phyloP scores from a whole-genome alignment of 2,113 vertebrate species.

The Paramormyrops kingsleyae region DNA sequence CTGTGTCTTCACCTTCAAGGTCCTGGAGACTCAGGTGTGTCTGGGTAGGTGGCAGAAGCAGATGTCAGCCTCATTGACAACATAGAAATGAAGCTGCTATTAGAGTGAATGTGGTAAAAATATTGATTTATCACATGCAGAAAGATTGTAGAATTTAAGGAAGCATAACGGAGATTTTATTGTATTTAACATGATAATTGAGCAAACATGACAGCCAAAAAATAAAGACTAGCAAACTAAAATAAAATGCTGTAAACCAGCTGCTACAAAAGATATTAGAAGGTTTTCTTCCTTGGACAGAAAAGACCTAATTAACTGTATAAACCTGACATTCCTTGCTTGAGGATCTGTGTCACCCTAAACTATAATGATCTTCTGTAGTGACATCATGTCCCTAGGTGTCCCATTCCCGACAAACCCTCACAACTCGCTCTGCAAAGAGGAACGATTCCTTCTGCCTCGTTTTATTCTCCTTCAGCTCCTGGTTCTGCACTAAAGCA shows the following conservation, averaged over 20 bases:
- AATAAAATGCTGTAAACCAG: neutral
- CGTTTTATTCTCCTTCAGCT: neutral
- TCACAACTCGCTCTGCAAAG: neutral
- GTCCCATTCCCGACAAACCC: neutral
- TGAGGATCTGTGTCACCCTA: slow-evolving; percentile 13
- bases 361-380: slow-evolving; percentile 16
- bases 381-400: neutral
- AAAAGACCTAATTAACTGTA: slow-evolving; percentile 14
- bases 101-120: neutral
- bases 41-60: neutral
- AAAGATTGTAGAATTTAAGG: neutral
- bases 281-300: neutral
- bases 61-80: neutral
- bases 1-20: neutral
- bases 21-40: neutral
- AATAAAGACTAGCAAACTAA: neutral
- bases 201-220: neutral
- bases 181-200: neutral
- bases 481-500: neutral
- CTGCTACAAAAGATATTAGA: neutral
- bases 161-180: neutral
- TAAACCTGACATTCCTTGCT: slow-evolving; percentile 12
- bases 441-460: neutral
- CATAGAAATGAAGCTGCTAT: neutral
- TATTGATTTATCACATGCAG: neutral